Base-by-base conservation (phyloP, 2,113 vertebrate genomes). In the Catharus minimus region DNA sequence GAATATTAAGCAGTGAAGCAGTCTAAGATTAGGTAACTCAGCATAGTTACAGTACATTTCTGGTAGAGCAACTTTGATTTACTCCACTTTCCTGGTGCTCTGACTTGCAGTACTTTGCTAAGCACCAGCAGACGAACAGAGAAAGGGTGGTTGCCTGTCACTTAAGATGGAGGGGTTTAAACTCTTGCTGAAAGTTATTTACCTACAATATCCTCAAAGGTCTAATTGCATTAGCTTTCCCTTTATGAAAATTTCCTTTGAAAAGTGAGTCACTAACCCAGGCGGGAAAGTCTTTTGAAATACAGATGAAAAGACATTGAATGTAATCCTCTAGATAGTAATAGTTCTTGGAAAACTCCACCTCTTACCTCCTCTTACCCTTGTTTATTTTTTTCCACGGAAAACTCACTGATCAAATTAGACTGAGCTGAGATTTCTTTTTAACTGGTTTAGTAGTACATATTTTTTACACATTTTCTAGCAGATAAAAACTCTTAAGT, bases 181-280 rank as follows among this genome's bases (percentile, higher is more conserved):
- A 53, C 56, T 86, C 57, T 82, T 80, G 44, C 55, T 86, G 36
- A 83, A 86, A 53, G 61, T 74, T 76, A 72, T 81, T 86, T 90
- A 76, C 68, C 53, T 72, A 71, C 55, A 76, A 13, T 58, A 56
- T 76, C 82, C 81, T 93, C 87, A 79, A 32, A 27, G 28, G 77
- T 56, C 62, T 92, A 88, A 68, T 23, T 89, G 93, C 79, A 95
- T 87, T 95, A 95, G 64, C 52, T 94, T 69, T 88, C 88, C 66
- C 91, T 95, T 79, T 89, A 93, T 52, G 72, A 85, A 95, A 57
- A 89, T 78, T 75, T 84, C 94, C 86, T 95, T 64, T 78, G 88
- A 92, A 92, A 92, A 91, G 86, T 89, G 72, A 96, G 84, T 76
- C 96, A 72, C 30, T 55, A 92, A 86, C 23, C 50, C 78, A 91